Conservation (phyloP, 2,888 invertebrate genomes). For the Zaprionus lineosus region DNA sequence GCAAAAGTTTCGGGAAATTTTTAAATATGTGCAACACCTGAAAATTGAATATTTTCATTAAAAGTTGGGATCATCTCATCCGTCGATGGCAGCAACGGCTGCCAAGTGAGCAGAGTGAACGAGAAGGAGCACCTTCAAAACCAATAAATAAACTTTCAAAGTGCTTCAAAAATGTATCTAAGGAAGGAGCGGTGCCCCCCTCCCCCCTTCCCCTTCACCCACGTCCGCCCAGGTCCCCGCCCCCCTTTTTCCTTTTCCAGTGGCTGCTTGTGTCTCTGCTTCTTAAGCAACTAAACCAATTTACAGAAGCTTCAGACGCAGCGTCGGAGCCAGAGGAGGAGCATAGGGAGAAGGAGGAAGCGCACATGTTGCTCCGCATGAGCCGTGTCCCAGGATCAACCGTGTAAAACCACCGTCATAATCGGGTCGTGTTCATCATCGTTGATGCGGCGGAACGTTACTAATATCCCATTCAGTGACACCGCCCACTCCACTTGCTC, state of each 20-base stretch:
- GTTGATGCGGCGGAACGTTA: slow-evolving; percentile 41
- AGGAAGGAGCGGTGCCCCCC: slow-evolving; percentile 17
- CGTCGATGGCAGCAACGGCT: slow-evolving; percentile 35
- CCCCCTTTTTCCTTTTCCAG: neutral
- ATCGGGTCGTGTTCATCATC: slow-evolving; percentile 50
- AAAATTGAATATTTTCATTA: slow-evolving; percentile 77
- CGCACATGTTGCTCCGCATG: slow-evolving; percentile 54
- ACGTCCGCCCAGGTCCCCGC: neutral
- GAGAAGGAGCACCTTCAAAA: slow-evolving; percentile 16
- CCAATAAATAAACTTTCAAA: slow-evolving; percentile 74
- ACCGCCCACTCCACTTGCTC: too few relatives aligned
- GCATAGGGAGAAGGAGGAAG: neutral
- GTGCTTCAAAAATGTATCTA: slow-evolving; percentile 52
- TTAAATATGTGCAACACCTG: slow-evolving; percentile 73
- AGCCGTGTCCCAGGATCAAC: neutral
- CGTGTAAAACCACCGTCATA: slow-evolving; percentile 36
- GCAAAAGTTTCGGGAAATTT: slow-evolving; percentile 45
- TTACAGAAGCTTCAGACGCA: slow-evolving; percentile 46
- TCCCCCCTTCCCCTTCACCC: neutral
- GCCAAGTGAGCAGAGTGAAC: slow-evolving; percentile 43
- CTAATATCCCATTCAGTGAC: slow-evolving; percentile 45
- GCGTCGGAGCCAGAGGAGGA: neutral
- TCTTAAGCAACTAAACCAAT: slow-evolving; percentile 48
- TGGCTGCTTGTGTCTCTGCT: neutral
- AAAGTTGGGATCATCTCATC: slow-evolving; percentile 72